Percentiles rank a stretch among this genome's conserved stretches.
Conservation (phyloP, 2,113 vertebrate genomes). For the Gallinago media region DNA sequence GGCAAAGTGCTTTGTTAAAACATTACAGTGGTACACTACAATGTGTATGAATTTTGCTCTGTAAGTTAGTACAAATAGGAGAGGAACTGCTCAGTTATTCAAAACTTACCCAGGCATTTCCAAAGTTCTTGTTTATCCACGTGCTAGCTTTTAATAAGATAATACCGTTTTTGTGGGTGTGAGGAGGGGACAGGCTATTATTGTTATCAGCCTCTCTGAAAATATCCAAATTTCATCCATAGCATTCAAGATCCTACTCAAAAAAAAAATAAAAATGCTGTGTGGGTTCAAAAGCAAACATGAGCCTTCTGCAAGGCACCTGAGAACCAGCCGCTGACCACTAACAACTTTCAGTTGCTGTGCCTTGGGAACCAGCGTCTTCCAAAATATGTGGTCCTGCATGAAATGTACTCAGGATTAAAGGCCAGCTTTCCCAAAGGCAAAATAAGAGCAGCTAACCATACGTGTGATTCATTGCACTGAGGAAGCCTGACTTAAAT, state of each 20-base stretch:
- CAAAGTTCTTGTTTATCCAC: fast-evolving
- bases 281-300: neutral
- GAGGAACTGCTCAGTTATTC: neutral
- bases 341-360: neutral
- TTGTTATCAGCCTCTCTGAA: neutral
- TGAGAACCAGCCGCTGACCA: neutral
- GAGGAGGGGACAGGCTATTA: neutral
- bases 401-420: neutral
- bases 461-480: neutral
- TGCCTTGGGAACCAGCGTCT: neutral
- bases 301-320: neutral
- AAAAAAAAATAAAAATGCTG: neutral
- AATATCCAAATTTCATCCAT: neutral
- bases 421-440: neutral
- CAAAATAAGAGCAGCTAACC: neutral
- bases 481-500: neutral
- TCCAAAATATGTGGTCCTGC: fast-evolving
- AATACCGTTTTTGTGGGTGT: neutral
- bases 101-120: neutral
- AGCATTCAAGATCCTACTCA: neutral
- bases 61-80: neutral
- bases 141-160: neutral
- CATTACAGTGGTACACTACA: too few species aligned
- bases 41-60: neutral
- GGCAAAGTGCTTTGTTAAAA: neutral